Evolutionary conservation across 2,797 vertebrate species (phyloP).

Genomic region (Xenops minutus): DNA sequence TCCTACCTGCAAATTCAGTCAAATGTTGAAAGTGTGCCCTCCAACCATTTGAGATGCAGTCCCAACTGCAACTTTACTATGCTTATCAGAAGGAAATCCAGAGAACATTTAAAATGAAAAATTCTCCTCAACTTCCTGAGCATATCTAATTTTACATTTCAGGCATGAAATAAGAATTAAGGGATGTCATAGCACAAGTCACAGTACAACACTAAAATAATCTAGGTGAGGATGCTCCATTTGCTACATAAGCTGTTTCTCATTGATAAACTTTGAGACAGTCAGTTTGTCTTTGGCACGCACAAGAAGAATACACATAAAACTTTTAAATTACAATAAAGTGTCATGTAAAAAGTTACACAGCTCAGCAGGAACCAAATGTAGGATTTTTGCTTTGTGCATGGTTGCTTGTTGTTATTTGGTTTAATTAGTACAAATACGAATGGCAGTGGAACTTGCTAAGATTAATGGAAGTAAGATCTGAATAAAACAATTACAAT

Average conservation of each 20-base stretch:
- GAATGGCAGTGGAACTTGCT: neutral
- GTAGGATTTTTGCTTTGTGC: neutral
- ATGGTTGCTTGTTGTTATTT: neutral
- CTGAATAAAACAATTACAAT: neutral
- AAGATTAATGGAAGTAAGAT: neutral
- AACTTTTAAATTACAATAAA: constrained; percentile 34
- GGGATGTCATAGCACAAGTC: constrained; percentile 33
- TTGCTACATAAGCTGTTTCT: constrained; percentile 71
- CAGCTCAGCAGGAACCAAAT: neutral
- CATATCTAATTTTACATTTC: constrained; percentile 71
- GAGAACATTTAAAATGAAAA: constrained; percentile 43
- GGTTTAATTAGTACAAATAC: neutral
- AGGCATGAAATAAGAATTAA: constrained; percentile 67
- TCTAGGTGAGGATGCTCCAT: constrained; percentile 49
- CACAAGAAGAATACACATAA: constrained; percentile 22
- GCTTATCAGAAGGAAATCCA: constrained; percentile 68
- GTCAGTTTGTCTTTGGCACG: neutral
- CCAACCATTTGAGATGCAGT: constrained; percentile 60
- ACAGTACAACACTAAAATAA: constrained; percentile 59
- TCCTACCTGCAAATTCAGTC: constrained; percentile 42
- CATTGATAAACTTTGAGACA: constrained; percentile 62
- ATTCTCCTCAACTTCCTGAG: constrained; percentile 36
- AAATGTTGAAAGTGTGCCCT: constrained; percentile 65
- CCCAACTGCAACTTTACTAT: constrained; percentile 47
- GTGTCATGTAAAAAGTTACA: neutral